Percentiles rank a stretch among this genome's conserved stretches.
Evolutionary conservation across 2,113 vertebrate species (phyloP).

Genomic region (Lampris incognitus): DNA sequence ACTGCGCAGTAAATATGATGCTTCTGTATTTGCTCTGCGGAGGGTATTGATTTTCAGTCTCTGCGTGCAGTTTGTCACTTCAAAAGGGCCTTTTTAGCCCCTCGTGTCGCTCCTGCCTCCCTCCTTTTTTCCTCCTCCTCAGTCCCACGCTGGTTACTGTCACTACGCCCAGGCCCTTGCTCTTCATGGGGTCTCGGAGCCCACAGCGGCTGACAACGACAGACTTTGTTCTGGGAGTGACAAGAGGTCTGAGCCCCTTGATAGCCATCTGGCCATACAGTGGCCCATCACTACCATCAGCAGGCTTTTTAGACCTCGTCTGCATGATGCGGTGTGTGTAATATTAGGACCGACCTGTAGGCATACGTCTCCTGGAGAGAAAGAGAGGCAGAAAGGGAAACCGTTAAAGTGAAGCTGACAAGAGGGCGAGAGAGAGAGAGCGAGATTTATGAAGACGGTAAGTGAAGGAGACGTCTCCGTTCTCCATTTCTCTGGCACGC

Average conservation of each 20-base stretch:
- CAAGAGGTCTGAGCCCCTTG: constrained; percentile 6
- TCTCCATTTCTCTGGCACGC: neutral
- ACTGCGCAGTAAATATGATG: neutral
- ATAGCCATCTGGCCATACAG: constrained; percentile 10
- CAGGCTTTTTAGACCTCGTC: no score
- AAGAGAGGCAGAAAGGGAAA: neutral
- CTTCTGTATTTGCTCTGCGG: neutral
- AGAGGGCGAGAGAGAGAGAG: neutral
- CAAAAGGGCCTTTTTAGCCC: neutral
- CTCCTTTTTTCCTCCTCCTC: neutral
- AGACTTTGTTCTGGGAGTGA: constrained; percentile 12
- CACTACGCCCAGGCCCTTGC: constrained; percentile 10
- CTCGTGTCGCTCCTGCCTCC: neutral
- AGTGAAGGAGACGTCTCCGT: constrained; percentile 5
- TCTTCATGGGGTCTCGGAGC: constrained; percentile 1
- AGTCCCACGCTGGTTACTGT: constrained; percentile 17
- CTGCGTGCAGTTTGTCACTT: neutral
- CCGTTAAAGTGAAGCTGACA: neutral
- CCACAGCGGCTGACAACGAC: constrained; percentile 15
- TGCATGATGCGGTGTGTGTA: neutral
- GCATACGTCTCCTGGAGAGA: neutral
- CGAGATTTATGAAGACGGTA: neutral
- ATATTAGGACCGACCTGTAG: neutral
- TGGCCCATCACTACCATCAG: neutral
- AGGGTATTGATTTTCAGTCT: neutral